Percentiles rank a stretch among this genome's conserved stretches.
phyloP scores from a whole-genome alignment of 1,140 invertebrate genomes.

The Lepidurus packardi region DNA sequence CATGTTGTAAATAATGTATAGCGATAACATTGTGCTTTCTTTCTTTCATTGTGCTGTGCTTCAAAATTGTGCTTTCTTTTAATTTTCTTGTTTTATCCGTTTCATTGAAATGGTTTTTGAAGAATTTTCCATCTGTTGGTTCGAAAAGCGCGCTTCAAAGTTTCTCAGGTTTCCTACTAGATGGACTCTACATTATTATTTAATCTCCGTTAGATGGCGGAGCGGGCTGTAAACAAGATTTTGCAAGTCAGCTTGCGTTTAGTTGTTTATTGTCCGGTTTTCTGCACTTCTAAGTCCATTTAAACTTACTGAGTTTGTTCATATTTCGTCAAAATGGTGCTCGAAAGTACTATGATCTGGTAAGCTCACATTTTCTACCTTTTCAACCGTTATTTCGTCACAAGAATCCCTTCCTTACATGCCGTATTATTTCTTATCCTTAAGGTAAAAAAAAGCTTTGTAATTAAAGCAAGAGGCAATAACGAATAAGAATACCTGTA shows the following conservation, averaged over 20 bases:
- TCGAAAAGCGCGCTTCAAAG: no score
- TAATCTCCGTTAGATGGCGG: background rate
- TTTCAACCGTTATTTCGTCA: conserved; percentile 27
- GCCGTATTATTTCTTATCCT: background rate
- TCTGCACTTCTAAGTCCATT: background rate
- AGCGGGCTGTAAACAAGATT: background rate
- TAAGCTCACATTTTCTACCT: conserved; percentile 48
- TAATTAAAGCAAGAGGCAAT: conserved; percentile 31
- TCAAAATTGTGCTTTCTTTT: no score
- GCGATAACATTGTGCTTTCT: no score
- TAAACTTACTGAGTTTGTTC: background rate
- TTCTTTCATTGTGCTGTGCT: no score
- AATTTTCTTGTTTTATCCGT: no score
- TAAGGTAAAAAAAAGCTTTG: conserved; percentile 24
- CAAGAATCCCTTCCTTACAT: background rate
- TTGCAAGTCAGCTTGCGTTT: conserved; percentile 2
- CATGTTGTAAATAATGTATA: no score
- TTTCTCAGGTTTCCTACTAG: no score
- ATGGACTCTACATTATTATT: no score
- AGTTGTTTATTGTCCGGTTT: background rate
- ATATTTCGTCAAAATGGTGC: conserved; percentile 69
- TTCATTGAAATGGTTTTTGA: no score
- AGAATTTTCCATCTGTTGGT: no score
- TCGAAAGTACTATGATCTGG: conserved; percentile 98
- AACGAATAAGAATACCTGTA: conserved; percentile 30